Base-by-base conservation (phyloP, 2,797 vertebrate genomes). In the Gobio occitaniae region DNA sequence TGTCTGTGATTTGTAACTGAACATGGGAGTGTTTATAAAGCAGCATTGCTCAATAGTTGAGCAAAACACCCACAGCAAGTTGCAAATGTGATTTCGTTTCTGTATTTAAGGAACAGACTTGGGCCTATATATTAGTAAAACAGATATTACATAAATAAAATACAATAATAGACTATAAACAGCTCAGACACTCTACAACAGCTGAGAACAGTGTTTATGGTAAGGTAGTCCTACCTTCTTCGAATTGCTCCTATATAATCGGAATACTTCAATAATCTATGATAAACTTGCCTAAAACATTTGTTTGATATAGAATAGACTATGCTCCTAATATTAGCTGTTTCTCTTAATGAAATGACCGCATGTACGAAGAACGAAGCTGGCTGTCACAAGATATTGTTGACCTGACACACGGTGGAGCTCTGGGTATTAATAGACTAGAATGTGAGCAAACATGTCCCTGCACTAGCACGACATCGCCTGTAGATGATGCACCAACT, bases 391-490 rank as follows among this genome's bases (percentile, higher is more conserved):
- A 91, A 86, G 93, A 85, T 87, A 80, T 82, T 90, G 89, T 88
- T 89, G 86, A 90, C 88, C 84, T 82, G 90, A 80, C 48, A 80
- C 72, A 89, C 86, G 84, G 79, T 88, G 71, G 54, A 85, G 86
- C 87, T 86, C 41, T 15, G n/a, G 88, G 86, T 96, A 96, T 93
- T 92, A 93, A 93, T 95, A 96, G 93, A 91, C 78, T 79, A 88
- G 88, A 89, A 89, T 89, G 94, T 77, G 92, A 94, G 59, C 66
- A 82, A 92, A 94, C 78, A 94, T 90, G 52, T 61, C 15, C 70
- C 16, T 87, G 91, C 50, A 65, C 17, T 89, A 74, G 68, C 41
- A 36, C 10, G 9, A 44, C 12, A 48, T 56, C 44, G 2, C 88
- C 93, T 87, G 79, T 52, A 89, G 91, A 50, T 59, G 90, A 88